Percentiles rank a stretch among this genome's conserved stretches.
phyloP scores from a whole-genome alignment of 2,797 vertebrate genomes.

The Rhincodon typus region DNA sequence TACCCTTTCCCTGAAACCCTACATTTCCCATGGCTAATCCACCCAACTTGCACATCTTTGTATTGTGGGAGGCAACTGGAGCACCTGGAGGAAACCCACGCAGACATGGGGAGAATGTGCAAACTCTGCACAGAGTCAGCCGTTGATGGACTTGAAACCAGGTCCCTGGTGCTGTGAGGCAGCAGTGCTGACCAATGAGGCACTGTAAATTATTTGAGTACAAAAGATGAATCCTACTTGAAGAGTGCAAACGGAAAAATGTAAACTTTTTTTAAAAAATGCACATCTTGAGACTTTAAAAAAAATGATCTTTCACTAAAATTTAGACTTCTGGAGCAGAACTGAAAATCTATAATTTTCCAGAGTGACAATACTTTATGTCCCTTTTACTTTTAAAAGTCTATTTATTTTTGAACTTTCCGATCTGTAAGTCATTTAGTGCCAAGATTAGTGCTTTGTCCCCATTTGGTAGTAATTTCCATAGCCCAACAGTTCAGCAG shows the following conservation, averaged over 20 bases:
- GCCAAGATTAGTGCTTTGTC: not conserved
- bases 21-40: no score
- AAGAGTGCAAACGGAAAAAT: not conserved
- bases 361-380: not conserved
- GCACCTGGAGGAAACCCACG: no score
- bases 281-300: not conserved
- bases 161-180: no score
- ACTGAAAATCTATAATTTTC: not conserved
- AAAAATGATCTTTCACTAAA: conserved; percentile 1
- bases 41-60: no score
- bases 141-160: no score
- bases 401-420: not conserved
- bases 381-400: not conserved
- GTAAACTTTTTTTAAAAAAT: no score
- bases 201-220: no score
- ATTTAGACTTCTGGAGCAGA: not conserved
- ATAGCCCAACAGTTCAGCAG: not conserved
- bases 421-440: conserved; percentile 30
- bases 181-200: no score
- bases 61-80: no score
- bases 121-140: no score
- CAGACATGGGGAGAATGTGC: no score
- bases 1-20: no score
- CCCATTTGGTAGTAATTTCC: conserved; percentile 36
- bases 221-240: not conserved